Conservation (phyloP, 2,113 vertebrate species). For the Rhombomys opimus region DNA sequence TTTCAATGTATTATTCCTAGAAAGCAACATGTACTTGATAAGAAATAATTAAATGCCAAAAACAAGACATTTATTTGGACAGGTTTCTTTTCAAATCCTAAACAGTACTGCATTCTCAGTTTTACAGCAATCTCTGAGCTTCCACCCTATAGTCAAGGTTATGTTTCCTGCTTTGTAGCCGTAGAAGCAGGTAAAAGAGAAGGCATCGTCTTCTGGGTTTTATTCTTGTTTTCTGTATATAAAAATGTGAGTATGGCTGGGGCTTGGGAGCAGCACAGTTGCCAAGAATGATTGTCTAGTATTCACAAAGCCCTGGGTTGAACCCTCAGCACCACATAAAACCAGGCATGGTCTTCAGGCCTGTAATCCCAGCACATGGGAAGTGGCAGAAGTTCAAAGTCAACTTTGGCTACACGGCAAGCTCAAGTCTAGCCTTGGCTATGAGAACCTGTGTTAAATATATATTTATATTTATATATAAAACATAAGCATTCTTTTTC, state of each 20-base stretch:
- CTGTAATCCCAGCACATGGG: neutral
- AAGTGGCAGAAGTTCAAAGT: neutral
- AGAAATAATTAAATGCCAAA: constrained; percentile 54
- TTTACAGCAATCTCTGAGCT: constrained; percentile 52
- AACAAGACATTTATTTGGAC: neutral
- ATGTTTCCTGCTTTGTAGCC: neutral
- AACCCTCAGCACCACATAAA: neutral
- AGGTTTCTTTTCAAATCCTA: constrained; percentile 44
- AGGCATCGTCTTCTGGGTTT: neutral
- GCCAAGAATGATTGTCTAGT: neutral
- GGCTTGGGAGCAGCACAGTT: neutral
- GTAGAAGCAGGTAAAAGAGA: neutral
- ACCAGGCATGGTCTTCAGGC: neutral
- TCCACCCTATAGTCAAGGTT: neutral
- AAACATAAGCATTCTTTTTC: neutral
- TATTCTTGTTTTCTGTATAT: neutral
- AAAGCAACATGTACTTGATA: constrained; percentile 10
- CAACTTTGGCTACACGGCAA: neutral
- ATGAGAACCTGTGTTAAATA: neutral
- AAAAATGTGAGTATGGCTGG: neutral
- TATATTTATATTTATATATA: neutral
- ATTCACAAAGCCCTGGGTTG: neutral
- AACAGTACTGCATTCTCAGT: neutral
- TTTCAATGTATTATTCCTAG: constrained; percentile 1
- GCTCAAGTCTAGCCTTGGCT: neutral